Evolutionary conservation across 2,888 invertebrate genomes (phyloP).

Genomic region (Apotomis capreana): DNA sequence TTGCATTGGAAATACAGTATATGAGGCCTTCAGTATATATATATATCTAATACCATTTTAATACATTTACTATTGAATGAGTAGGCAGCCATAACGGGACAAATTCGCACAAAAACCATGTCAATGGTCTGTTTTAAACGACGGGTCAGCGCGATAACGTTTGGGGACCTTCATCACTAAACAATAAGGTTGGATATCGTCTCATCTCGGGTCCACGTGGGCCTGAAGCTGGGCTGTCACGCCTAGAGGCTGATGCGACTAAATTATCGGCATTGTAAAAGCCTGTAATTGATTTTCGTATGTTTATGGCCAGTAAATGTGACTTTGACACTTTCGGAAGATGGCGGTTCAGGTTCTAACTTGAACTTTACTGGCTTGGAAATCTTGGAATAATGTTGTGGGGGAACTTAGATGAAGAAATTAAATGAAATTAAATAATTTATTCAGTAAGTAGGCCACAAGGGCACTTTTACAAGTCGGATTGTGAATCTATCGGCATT

Average conservation of each 20-base stretch:
- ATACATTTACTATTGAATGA: constrained; percentile 32
- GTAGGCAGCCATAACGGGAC: constrained; percentile 36
- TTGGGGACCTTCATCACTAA: neutral
- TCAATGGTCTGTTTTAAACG: constrained; percentile 32
- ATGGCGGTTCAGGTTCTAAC: neutral
- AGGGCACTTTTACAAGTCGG: too few relatives aligned
- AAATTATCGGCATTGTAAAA: constrained; percentile 20
- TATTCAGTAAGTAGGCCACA: too few relatives aligned
- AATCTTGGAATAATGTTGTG: neutral
- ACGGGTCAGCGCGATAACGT: neutral
- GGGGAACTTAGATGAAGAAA: neutral
- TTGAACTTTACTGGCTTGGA: neutral
- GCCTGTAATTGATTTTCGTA: constrained; percentile 32
- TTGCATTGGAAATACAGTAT: neutral
- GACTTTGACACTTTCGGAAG: neutral
- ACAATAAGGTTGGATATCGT: constrained; percentile 1
- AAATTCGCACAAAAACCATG: constrained; percentile 37
- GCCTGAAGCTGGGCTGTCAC: constrained; percentile 1
- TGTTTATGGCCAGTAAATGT: constrained; percentile 12
- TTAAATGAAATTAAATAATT: neutral
- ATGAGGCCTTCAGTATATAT: neutral
- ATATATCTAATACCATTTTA: constrained; percentile 28
- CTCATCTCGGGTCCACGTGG: neutral
- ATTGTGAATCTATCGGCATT: too few relatives aligned
- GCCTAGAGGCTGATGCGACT: constrained; percentile 21